These are phyloP conservation scores for Fregetta grallaria DNA, from an alignment of 2,113 vertebrate genomes.

Conservation along the genomic window DNA sequence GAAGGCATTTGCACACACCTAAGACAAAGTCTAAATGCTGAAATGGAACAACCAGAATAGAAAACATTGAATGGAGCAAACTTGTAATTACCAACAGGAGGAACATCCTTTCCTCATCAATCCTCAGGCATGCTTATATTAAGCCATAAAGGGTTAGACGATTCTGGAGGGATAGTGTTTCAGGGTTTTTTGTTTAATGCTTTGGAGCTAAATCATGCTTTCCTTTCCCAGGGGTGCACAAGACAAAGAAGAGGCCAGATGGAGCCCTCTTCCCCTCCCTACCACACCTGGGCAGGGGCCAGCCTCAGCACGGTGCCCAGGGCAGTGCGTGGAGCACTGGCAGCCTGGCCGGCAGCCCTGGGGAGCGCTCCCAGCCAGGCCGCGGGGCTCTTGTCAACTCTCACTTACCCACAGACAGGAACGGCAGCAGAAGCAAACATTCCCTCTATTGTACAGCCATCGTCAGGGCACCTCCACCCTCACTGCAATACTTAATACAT, in stretches of 20 bases:
- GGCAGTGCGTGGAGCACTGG: not conserved
- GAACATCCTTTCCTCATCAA: conserved; percentile 41
- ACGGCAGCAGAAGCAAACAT: rapidly evolving
- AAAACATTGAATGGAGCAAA: conserved; percentile 41
- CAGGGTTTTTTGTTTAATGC: not conserved
- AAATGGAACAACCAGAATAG: not conserved
- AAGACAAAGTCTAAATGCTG: not conserved
- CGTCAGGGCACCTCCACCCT: not conserved
- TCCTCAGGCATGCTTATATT: conserved; percentile 10
- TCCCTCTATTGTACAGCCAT: not conserved
- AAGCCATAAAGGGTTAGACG: conserved; percentile 8
- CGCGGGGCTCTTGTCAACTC: not conserved
- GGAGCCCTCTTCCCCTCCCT: conserved; percentile 17
- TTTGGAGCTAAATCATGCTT: conserved; percentile 24
- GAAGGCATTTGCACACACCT: not conserved
- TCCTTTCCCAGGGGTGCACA: conserved; percentile 29
- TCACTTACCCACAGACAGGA: not conserved
- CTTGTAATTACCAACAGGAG: conserved; percentile 36
- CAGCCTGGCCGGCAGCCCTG: not conserved
- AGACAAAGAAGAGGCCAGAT: conserved; percentile 52
- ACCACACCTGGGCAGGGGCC: conserved; percentile 42
- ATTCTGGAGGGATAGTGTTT: conserved; percentile 10
- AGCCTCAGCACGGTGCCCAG: not conserved
- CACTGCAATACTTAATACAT: not conserved
- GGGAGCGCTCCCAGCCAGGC: not conserved